Conservation (phyloP, 2,888 invertebrate species). For the Stenotaenia linearis region DNA sequence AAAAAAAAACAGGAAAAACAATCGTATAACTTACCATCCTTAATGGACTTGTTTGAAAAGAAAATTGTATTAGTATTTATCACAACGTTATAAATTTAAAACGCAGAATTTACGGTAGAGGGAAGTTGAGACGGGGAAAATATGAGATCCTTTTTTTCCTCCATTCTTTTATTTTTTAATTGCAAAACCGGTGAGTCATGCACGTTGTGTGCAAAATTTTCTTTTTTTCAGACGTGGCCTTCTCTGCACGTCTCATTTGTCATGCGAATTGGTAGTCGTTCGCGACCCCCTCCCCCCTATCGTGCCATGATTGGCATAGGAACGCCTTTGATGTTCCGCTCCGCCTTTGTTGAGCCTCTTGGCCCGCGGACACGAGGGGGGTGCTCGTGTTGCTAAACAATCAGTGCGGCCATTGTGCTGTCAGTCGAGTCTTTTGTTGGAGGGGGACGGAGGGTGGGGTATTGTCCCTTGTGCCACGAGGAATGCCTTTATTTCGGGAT, state of each 20-base stretch:
- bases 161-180: neutral
- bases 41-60: neutral
- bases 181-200: slow-evolving; percentile 1
- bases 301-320: slow-evolving; percentile 30
- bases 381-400: slow-evolving; percentile 29
- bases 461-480: neutral
- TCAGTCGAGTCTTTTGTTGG: slow-evolving; percentile 24
- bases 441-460: neutral
- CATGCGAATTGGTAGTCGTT: slow-evolving; percentile 10
- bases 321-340: slow-evolving; percentile 34
- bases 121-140: neutral
- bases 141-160: neutral
- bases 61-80: neutral
- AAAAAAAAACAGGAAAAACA: neutral
- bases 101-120: neutral
- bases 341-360: slow-evolving; percentile 32
- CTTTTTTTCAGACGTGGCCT: neutral
- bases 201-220: slow-evolving; percentile 12
- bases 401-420: slow-evolving; percentile 31
- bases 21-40: neutral
- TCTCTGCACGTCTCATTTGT: slow-evolving; percentile 28
- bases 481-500: slow-evolving; percentile 15
- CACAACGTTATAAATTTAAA: neutral
- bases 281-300: neutral
- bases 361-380: slow-evolving; percentile 28